phyloP scores from a whole-genome alignment of 1,140 invertebrate genomes.

The Achroia grisella region DNA sequence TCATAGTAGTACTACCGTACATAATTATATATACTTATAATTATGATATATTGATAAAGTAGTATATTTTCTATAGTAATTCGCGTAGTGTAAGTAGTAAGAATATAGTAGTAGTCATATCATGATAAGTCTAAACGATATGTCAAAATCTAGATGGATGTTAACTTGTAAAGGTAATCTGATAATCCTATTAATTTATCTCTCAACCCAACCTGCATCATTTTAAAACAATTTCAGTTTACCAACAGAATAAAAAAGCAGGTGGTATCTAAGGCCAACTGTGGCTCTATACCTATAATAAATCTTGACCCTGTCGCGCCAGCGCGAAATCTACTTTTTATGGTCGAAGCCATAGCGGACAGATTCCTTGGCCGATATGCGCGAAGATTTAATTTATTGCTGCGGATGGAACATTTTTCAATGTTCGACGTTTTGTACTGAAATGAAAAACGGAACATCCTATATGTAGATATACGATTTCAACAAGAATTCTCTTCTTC shows the following conservation, averaged over 20 bases:
- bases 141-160: too few species aligned
- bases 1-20: too few species aligned
- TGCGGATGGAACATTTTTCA: conserved; percentile 30
- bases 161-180: too few species aligned
- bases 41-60: not conserved
- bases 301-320: conserved; percentile 53
- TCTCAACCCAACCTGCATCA: too few species aligned
- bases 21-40: not conserved
- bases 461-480: too few species aligned
- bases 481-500: too few species aligned
- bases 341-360: conserved; percentile 37
- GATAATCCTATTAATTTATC: too few species aligned
- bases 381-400: conserved; percentile 35
- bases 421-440: conserved; percentile 27
- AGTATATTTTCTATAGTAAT: too few species aligned
- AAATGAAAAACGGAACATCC: not conserved
- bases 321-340: conserved; percentile 59
- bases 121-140: too few species aligned
- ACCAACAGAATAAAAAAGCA: too few species aligned
- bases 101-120: too few species aligned
- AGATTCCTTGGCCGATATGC: conserved; percentile 51
- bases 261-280: conserved; percentile 48
- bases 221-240: conserved; percentile 29
- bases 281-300: conserved; percentile 36
- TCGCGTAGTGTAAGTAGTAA: too few species aligned